Base-by-base conservation (phyloP, 2,888 invertebrate genomes). In the Neria commutata region DNA sequence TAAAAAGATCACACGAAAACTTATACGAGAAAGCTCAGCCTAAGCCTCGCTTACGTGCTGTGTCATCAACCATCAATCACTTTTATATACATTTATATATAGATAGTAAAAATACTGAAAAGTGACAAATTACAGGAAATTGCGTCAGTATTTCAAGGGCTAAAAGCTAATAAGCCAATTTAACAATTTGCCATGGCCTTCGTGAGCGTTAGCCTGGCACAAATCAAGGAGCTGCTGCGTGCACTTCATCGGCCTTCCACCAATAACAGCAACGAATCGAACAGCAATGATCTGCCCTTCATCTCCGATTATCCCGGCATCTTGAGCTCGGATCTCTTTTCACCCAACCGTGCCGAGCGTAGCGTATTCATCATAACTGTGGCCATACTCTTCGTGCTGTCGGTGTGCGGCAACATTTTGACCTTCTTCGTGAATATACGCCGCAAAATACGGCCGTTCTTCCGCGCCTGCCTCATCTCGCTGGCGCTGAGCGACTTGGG, bases 361-460 rank as follows among this genome's bases (percentile, higher is more conserved):
- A 25, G 54, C 3, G 52, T 69, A 6, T 70, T 79, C 19, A 53
- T 69, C 2, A 40, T 33, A 0, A 50, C 69, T 19, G 64, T 79
- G 3, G 29, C 53, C 1, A 16, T 66, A 1, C 47, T 79, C 0
- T 71, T 69, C 11, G 11, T 68, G 0, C 48, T 71, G 33, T 71
- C 76, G 14, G 2, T 75, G 2, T 34, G 62, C 2, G 76, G 73
- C n/a, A 79, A 80, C 52, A 24, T 77, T 6, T 57, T 71, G 37
- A 68, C 76, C 1, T 46, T 80, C 8, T 71, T 64, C 54, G 78
- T 75, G 48, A 75, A 77, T 50, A 62, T 60, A 2, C 69, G 65
- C 17, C 83, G 85, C 48, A 83, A 85, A 56, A 75, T 83, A 52
- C 78, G 85, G n/a, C 80, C 80, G n/a, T 77, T 86, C 29, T 85